phyloP scores from a whole-genome alignment of 2,113 vertebrate species.

The Neotragus pygmaeus region DNA sequence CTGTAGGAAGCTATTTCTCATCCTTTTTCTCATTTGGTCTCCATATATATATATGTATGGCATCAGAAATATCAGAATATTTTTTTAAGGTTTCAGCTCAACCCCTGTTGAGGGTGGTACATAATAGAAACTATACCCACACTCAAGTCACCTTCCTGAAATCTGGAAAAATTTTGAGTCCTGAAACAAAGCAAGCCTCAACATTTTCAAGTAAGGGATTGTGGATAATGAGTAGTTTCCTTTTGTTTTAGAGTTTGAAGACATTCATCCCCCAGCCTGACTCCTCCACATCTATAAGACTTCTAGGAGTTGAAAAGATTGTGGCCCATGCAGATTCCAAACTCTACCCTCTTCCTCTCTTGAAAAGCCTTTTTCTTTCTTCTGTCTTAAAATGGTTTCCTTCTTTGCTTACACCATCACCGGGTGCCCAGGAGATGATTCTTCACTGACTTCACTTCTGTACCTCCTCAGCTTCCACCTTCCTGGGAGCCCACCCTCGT shows the following conservation, averaged over 20 bases:
- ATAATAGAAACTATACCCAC: not conserved
- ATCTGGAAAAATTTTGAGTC: not conserved
- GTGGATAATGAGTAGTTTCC: not conserved
- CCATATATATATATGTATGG: not conserved
- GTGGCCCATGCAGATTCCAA: not conserved
- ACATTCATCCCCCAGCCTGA: too few relatives aligned
- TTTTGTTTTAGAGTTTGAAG: not conserved
- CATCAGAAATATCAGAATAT: not conserved
- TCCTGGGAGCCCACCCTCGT: not conserved
- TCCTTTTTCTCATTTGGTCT: not conserved
- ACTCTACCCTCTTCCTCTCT: not conserved
- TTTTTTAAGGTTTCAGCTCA: not conserved
- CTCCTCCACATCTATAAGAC: not conserved
- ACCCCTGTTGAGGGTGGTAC: not conserved
- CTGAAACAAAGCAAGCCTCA: not conserved
- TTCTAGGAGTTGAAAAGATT: not conserved
- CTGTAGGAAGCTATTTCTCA: not conserved
- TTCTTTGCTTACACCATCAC: not conserved
- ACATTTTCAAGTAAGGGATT: not conserved
- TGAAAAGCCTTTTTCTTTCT: not conserved
- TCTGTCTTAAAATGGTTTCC: not conserved
- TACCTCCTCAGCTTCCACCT: not conserved
- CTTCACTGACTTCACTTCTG: not conserved
- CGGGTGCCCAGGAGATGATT: not conserved
- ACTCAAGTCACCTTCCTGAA: not conserved